Base-by-base conservation (phyloP, 2,888 invertebrate genomes). In the Drosophila pseudotalamancana region DNA sequence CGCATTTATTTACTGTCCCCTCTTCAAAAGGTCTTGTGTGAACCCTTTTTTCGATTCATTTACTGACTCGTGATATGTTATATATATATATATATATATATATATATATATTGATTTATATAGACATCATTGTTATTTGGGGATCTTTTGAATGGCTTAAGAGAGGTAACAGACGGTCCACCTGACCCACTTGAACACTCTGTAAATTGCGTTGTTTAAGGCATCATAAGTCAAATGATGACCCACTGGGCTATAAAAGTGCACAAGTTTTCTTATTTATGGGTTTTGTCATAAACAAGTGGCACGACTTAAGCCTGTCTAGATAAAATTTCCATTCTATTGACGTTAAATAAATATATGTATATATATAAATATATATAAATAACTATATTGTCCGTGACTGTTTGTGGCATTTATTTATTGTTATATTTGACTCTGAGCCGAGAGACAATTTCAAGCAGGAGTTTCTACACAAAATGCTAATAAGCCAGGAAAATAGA, bases 381-480 rank as follows among this genome's bases (percentile, higher is more conserved):
- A 27, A 27, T 32, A 29, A 27, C 16, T 29, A 6, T 50, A 39
- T 11, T 50, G 37, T 1, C 18, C n/a, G 37, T 34, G 12, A 40
- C 31, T 55, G 37, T 37, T 56, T 49, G 51, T 55, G 69, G 50
- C 54, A 63, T 39, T 71, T 64, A 62, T 64, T 76, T 77, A 57
- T 71, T 60, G 67, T 60, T 29, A 46, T 65, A 49, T 51, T 54
- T 35, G 32, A 39, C 11, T 21, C 6, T 12, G 25, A 32, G 16
- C n/a, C 12, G 1, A 11, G 49, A n/a, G 23, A 18, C 37, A 14
- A 29, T 62, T 56, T 35, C 35, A 25, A 35, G 29, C 12, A 25
- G n/a, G 14, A 56, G n/a, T 37, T 40, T 45, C 34, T 18, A 4
- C 35, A 39, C 46, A 62, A 72, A 72, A 72, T 78, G 65, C 57